Evolutionary conservation across 2,113 vertebrate genomes (phyloP).

Genomic region (Passer domesticus): DNA sequence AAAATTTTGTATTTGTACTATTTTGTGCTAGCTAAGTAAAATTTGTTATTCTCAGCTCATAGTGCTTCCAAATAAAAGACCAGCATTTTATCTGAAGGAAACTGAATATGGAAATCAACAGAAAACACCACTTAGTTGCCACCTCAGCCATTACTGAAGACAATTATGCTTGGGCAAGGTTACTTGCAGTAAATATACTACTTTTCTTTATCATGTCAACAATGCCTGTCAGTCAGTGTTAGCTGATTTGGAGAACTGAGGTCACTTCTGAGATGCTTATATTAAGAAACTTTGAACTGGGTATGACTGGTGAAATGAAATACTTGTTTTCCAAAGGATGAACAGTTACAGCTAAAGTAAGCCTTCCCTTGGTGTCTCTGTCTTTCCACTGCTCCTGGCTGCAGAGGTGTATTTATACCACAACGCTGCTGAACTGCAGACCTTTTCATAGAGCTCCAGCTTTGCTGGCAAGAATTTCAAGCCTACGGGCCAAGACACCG

Average conservation of each 20-base stretch:
- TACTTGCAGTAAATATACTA: neutral
- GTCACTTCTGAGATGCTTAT: neutral
- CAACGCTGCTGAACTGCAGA: neutral
- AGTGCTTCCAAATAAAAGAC: neutral
- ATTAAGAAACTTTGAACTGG: neutral
- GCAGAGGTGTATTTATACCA: neutral
- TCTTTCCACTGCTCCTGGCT: neutral
- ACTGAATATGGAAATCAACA: neutral
- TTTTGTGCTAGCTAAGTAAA: neutral
- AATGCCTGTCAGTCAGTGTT: neutral
- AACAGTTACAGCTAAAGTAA: constrained; percentile 16
- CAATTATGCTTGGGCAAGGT: neutral
- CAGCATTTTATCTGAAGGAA: neutral
- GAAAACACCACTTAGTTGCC: neutral
- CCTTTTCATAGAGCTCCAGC: constrained; percentile 14
- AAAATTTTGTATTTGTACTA: neutral
- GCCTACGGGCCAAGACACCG: neutral
- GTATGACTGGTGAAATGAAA: neutral
- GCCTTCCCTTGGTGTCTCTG: neutral
- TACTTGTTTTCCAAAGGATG: constrained; percentile 24
- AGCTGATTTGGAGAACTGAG: neutral
- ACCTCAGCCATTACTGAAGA: neutral
- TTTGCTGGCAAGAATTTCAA: neutral
- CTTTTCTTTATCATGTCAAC: neutral
- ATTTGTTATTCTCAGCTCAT: neutral